Percentiles rank a stretch among this genome's conserved stretches.
Evolutionary conservation across 2,113 vertebrate genomes (phyloP).

Genomic region (Dasyornis broadbenti): DNA sequence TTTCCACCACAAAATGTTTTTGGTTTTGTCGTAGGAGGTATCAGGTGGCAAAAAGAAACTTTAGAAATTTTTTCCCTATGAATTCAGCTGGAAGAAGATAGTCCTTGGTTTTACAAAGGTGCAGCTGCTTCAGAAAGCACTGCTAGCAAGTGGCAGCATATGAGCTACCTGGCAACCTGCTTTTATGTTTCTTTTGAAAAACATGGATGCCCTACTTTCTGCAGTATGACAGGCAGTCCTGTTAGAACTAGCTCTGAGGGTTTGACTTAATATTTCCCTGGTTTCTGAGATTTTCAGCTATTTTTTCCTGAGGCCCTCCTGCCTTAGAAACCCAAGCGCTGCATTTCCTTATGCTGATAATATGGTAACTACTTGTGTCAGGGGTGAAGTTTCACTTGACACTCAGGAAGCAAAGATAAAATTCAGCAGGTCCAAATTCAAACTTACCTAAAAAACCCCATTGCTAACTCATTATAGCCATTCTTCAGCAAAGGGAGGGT

Average conservation of each 20-base stretch:
- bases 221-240: neutral
- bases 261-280: neutral
- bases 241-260: neutral
- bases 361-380: neutral
- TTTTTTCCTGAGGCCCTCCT: neutral
- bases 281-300: neutral
- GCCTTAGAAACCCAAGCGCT: neutral
- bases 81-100: neutral
- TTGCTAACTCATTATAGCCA: neutral
- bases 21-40: neutral
- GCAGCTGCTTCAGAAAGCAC: neutral
- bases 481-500: neutral
- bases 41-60: neutral
- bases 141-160: neutral
- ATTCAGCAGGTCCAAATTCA: neutral
- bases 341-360: neutral
- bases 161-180: neutral
- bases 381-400: neutral
- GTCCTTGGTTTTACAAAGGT: neutral
- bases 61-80: accelerated
- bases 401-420: neutral
- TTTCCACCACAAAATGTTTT: neutral
- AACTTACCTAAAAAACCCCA: neutral
- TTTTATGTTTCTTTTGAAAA: neutral
- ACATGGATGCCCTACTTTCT: neutral